A percentile compares a stretch with the other conserved stretches of the same genome.
phyloP scores from a whole-genome alignment of 2,888 invertebrate species.

The Apamea sordens region DNA sequence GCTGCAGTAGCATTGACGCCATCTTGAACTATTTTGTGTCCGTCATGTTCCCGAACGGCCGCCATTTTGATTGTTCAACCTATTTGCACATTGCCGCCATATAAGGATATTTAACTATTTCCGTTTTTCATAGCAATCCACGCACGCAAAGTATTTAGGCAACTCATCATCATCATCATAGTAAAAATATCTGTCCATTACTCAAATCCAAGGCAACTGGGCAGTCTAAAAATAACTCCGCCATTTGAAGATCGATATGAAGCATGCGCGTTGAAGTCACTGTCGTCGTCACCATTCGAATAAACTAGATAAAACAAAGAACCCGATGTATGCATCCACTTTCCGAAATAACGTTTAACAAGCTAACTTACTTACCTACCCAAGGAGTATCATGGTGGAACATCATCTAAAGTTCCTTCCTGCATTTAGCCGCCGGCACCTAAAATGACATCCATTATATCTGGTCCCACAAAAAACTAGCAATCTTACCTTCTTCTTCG shows the following conservation, averaged over 20 bases:
- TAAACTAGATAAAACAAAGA: slow-evolving; percentile 4
- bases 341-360: background rate
- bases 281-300: background rate
- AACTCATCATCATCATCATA: background rate
- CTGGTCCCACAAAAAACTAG: background rate
- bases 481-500: slow-evolving; percentile 44
- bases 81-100: background rate
- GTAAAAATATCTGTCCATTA: background rate
- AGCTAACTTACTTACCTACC: background rate
- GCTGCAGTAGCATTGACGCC: slow-evolving; percentile 2
- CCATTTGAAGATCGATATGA: slow-evolving; percentile 19
- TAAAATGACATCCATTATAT: background rate
- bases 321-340: background rate
- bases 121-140: background rate
- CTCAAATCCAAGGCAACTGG: background rate
- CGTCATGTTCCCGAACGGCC: background rate
- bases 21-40: slow-evolving; percentile 1
- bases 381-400: background rate
- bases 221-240: background rate
- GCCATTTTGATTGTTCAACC: slow-evolving; percentile 10
- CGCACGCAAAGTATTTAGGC: background rate
- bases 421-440: background rate
- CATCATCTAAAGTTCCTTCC: background rate
- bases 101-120: background rate
- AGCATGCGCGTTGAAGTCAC: background rate